Conservation (phyloP, 2,888 invertebrate genomes). For the Meteorus cinctellus region DNA sequence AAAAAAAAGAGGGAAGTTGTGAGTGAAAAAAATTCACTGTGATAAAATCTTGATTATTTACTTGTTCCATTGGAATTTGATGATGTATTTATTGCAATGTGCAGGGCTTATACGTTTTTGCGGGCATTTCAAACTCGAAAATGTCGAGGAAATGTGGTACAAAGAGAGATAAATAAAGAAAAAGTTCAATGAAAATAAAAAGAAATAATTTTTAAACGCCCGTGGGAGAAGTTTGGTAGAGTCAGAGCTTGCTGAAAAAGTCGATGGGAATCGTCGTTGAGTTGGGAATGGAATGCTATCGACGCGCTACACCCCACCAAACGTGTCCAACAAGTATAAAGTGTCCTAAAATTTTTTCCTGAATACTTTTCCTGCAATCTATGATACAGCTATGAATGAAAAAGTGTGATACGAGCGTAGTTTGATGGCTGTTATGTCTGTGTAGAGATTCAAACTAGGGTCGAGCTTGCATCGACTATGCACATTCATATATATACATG, state of each 20-base stretch:
- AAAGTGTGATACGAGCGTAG: constrained; percentile 18
- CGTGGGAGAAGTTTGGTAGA: not conserved
- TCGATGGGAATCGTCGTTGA: not conserved
- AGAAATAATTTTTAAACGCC: not conserved
- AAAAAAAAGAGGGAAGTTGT: not conserved
- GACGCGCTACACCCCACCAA: not conserved
- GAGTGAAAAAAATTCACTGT: not conserved
- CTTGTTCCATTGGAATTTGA: not conserved
- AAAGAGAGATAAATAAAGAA: not conserved
- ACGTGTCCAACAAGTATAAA: not conserved
- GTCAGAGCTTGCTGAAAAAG: not conserved
- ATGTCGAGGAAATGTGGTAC: not conserved
- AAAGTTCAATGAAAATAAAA: not conserved
- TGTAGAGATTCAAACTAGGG: not conserved
- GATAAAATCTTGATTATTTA: not conserved
- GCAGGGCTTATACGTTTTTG: not conserved
- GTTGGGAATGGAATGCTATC: not conserved
- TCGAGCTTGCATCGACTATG: not conserved
- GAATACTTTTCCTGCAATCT: not conserved
- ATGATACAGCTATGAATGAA: constrained; percentile 4
- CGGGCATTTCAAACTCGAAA: not conserved
- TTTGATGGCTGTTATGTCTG: not conserved
- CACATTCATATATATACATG: constrained; percentile 12
- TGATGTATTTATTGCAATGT: not conserved
- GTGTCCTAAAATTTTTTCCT: not conserved